Base-by-base conservation (phyloP, 2,113 vertebrate genomes). In the Ceyx cyanopectus region DNA sequence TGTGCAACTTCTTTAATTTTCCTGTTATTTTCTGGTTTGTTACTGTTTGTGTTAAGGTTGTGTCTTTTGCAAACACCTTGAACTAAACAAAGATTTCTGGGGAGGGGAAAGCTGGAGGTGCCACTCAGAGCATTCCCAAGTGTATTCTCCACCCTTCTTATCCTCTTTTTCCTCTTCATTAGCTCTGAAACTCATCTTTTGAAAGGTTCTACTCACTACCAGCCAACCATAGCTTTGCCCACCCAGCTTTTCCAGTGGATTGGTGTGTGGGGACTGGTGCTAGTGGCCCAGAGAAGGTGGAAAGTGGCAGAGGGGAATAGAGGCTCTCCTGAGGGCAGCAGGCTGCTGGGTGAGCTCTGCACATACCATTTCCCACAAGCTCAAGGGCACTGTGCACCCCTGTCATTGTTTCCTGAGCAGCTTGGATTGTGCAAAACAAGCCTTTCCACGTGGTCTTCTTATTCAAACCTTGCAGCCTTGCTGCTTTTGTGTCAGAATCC, bases 171-270 rank as follows among this genome's bases (percentile, higher is more conserved):
- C 17, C 7, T 56, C 53, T 67, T 22, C 2, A 2, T n/a, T 66
- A 15, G 5, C n/a, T 72, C 48, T n/a, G 29, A 50, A 26, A 23
- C 48, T 72, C 16, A 5, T 43, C 22, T 67, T 5, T 26, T 80
- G 7, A 43, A 18, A 34, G n/a, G 30, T 77, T 80, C 7, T 30
- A 7, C 30, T 79, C 9, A 4, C 26, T 45, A 18, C 41, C 8
- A 74, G 22, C 23, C 32, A 57, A 9, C 17, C 12, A 6, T 14
- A 21, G n/a, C 37, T 24, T 15, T 18, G 37, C 23, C 5, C 20
- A 2, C 11, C 16, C 5, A 3, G 0, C 76, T 57, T 58, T 58
- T 68, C 20, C 3, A 5, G 13, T 65, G 41, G 12, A 6, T 57
- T 34, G 15, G 8, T 66, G 21, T 63, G 0, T 60, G 69, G 81